Evolutionary conservation across 2,113 vertebrate species (phyloP), one percentile per base, ranked within the genome.

Genomic region (Elanus axillaris): DNA sequence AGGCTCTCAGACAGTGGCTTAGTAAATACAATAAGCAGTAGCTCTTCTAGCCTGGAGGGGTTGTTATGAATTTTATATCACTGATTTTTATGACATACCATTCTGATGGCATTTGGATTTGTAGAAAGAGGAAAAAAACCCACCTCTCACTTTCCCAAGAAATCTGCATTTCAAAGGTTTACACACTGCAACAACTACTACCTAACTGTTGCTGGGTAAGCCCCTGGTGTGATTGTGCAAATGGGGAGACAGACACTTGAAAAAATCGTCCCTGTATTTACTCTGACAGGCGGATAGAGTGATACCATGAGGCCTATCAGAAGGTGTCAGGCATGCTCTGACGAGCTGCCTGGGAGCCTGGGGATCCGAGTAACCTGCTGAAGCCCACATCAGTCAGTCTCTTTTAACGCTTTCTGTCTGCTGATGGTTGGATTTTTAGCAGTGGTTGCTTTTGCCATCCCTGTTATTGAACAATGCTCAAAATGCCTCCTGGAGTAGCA

Each of bases 11-110:
- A 42, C 60, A 92, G 69, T 72, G 72, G 85, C 93, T 96, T 84
- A 84, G 88, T 87, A 97, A 97, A 95, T 94, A 97, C 88, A 97
- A 95, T 96, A 96, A 96, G 55, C 92, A 96, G 53, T 40, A 40
- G 2, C 59, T 96, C 42, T 40, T 94, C 64, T 95, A 64, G 77
- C 84, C 88, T 83, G 76, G 48, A 94, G 94, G 82, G 88, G 58
- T 85, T 87, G 53, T 86, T 95, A 96, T 67, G 42, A 95, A 89
- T 95, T 97, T 95, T 95, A 88, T 86, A 90, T 94, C 76, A 31
- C 67, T 88, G 73, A 86, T 79, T 64, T 91, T 89, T 94, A 47
- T 96, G 90, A 93, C 36, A 40, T 75, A 62, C 84, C 22, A 50
- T 83, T 92, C 68, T 17, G 8, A 55, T 59, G 59, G 27, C 31